These are phyloP conservation scores for Thalassaphorura encarpata DNA, from an alignment of 1,140 invertebrate genomes.

Conservation along the genomic window DNA sequence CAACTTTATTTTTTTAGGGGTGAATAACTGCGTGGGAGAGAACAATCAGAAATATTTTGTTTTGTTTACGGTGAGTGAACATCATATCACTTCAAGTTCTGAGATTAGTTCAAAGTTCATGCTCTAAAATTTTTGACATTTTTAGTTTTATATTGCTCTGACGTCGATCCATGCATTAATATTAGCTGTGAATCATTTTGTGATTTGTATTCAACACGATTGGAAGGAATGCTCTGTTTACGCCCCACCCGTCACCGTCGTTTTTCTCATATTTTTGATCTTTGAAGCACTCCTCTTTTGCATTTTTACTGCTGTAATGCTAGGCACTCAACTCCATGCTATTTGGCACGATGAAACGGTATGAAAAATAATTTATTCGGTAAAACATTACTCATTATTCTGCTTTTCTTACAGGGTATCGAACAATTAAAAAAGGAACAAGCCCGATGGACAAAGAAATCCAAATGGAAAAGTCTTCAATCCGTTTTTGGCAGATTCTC, in stretches of 20 bases:
- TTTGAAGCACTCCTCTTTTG: conserved; percentile 96
- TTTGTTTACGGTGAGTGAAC: conserved; percentile 81
- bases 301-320: conserved; percentile 97
- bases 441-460: conserved; percentile 79
- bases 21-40: conserved; percentile 90
- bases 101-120: background rate
- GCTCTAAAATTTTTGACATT: conserved; percentile 32
- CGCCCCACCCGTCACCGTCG: conserved; percentile 89
- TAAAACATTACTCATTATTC: conserved; percentile 8
- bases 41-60: conserved; percentile 79
- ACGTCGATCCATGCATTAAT: conserved; percentile 91
- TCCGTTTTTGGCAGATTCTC: conserved; percentile 91
- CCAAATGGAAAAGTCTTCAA: conserved; percentile 85
- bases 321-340: conserved; percentile 90
- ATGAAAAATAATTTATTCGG: conserved; percentile 35
- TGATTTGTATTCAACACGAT: conserved; percentile 83
- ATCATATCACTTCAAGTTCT: background rate
- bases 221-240: conserved; percentile 86
- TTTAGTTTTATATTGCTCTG: conserved; percentile 94
- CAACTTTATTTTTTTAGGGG: conserved; percentile 6
- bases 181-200: conserved; percentile 84
- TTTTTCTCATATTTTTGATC: conserved; percentile 87
- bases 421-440: conserved; percentile 91
- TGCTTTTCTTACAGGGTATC: conserved; percentile 61
- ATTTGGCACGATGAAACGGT: conserved; percentile 99